phyloP scores from a whole-genome alignment of 1,140 invertebrate species.

The Drosophila subpulchrella region DNA sequence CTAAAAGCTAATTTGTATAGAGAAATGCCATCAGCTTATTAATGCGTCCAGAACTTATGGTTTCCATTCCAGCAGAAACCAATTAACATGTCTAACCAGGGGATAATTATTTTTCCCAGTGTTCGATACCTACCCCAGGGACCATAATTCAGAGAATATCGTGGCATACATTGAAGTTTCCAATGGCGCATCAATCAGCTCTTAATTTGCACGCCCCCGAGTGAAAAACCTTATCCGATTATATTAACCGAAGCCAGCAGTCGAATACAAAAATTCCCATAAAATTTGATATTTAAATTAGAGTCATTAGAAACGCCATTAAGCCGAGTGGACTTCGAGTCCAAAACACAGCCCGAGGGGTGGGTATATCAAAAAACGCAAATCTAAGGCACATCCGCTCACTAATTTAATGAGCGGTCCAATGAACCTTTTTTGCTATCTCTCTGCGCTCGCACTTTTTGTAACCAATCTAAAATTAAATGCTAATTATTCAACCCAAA shows the following conservation, averaged over 20 bases:
- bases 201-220: not conserved
- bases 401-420: constrained; percentile 66
- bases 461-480: constrained; percentile 62
- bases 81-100: constrained; percentile 36
- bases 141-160: constrained; percentile 6
- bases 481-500: constrained; percentile 66
- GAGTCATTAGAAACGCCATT: constrained; percentile 42
- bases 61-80: not conserved
- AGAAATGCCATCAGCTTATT: constrained; percentile 15
- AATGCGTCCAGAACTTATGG: constrained; percentile 17
- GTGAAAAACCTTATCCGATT: constrained; percentile 9
- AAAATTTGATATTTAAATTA: constrained; percentile 58
- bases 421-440: constrained; percentile 58
- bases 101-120: constrained; percentile 13
- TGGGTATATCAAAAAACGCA: constrained; percentile 33
- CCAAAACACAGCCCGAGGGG: not conserved
- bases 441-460: constrained; percentile 10
- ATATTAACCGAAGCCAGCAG: constrained; percentile 8
- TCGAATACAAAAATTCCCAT: constrained; percentile 11
- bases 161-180: constrained; percentile 10
- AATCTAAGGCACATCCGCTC: constrained; percentile 58
- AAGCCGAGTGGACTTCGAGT: constrained; percentile 7
- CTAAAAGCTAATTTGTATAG: constrained; percentile 30
- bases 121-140: not conserved
- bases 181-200: constrained; percentile 49